Base-by-base conservation (phyloP, 2,888 invertebrate species). In the Drosophila lacicola region DNA sequence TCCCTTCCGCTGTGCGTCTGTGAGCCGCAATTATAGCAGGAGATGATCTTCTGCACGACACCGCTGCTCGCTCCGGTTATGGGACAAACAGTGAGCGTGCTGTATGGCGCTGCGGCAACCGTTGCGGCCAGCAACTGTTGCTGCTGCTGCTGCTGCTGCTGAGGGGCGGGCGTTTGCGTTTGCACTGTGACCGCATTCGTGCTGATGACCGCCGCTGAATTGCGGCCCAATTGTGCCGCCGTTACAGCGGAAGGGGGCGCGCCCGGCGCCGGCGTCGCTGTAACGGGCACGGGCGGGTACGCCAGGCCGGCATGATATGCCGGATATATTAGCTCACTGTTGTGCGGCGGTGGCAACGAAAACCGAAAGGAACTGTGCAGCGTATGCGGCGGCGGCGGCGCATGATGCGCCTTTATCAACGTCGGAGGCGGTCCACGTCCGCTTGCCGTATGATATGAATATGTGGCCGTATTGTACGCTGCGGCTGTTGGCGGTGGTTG, bases 21-120 rank as follows among this genome's bases (percentile, higher is more conserved):
- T 57, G 95, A 96, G 69, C 98, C 98, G 93, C 98, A 98, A 92
- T 98, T 98, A 93, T 96, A 98, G 93, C 98, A 98, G 45, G 96
- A 96, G 37, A 92, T 73, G 9, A 90, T 89, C 74, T 91, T 92
- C 45, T 69, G 89, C 0, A 54, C 29, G 1, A 71, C 65, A 4
- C 65, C 64, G 8, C 67, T 75, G 25, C 58, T 70, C 10, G 74
- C 74, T 8, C 82, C 85, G 1, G 88, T 85, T 5, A 82, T 85
- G 53, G 83, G 88, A 17, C 88, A 88, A 11, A 88, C 81, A 50
- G 84, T 80, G 14, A 91, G 56, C 61, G 92, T 66, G 51, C 88
- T 82, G 65, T 91, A 91, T 17, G 91, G 90, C 44, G 89, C 73
- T 45, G 82, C 46, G 9, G 67, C 68, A 51, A 74, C 85, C 91